Percentiles rank a stretch among this genome's conserved stretches.
Conservation (phyloP, 2,888 invertebrate genomes). For the Conus canariensis region DNA sequence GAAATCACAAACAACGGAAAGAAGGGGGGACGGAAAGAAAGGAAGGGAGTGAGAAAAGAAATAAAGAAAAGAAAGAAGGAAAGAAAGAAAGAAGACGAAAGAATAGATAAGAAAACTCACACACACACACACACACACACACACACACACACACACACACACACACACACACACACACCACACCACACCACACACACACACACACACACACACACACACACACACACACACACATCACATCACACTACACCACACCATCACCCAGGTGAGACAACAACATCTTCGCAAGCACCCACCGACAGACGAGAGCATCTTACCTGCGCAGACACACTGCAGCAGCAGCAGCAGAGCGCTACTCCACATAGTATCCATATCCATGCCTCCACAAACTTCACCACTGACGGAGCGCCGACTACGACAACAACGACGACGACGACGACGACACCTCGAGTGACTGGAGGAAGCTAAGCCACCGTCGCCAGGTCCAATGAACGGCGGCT, state of each 20-base stretch:
- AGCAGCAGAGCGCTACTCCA: conserved; percentile 32
- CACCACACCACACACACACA: neutral
- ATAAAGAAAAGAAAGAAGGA: neutral
- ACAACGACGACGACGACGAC: neutral
- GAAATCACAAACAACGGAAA: too few relatives aligned
- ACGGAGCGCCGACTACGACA: neutral
- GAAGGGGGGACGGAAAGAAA: too few relatives aligned
- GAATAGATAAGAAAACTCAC: neutral
- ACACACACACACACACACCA: neutral
- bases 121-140: neutral
- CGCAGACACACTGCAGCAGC: conserved; percentile 26
- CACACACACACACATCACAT: too few relatives aligned
- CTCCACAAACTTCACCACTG: neutral
- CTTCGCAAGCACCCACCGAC: too few relatives aligned
- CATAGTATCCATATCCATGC: conserved; percentile 35
- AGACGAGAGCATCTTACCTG: conserved; percentile 1
- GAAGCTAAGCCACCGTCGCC: neutral
- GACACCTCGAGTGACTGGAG: neutral
- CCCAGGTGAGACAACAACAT: neutral
- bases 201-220: neutral
- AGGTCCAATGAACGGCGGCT: neutral
- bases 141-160: conserved; percentile 14
- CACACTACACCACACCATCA: too few relatives aligned
- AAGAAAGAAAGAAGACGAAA: neutral
- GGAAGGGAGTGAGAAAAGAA: too few relatives aligned